Conservation (phyloP, 2,797 vertebrate genomes). For the Alca torda region DNA sequence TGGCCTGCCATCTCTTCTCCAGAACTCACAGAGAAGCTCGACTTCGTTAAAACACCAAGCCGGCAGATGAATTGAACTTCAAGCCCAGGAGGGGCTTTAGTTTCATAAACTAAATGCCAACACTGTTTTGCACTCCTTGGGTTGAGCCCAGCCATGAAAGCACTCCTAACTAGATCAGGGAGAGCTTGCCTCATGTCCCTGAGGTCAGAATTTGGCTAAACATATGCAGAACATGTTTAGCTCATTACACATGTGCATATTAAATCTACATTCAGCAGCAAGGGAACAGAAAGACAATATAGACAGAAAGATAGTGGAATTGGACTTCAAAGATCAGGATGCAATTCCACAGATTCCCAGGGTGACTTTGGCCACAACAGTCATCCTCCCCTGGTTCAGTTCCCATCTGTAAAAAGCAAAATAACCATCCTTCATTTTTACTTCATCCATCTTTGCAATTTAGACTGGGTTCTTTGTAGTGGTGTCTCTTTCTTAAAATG, state of each 20-base stretch:
- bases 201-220: constrained; percentile 20
- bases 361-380: constrained; percentile 54
- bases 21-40: background rate
- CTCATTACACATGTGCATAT: constrained; percentile 16
- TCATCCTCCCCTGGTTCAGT: background rate
- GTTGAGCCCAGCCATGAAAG: background rate
- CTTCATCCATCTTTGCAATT: constrained; percentile 26
- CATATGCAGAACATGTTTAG: constrained; percentile 10
- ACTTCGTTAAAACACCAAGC: background rate
- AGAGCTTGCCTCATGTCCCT: background rate
- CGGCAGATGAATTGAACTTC: background rate
- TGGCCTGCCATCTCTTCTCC: background rate
- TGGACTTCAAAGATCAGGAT: constrained; percentile 60
- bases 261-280: background rate
- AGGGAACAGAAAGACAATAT: background rate
- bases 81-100: background rate
- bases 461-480: constrained; percentile 6
- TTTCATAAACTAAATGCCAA: background rate
- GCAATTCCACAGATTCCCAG: background rate
- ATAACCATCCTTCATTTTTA: constrained; percentile 13
- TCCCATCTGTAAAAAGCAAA: constrained; percentile 17
- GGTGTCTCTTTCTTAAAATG: background rate
- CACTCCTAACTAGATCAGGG: background rate
- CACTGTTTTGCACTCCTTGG: background rate
- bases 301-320: background rate